Conservation (phyloP, 1,140 invertebrate species). For the Sitophilus oryzae region DNA sequence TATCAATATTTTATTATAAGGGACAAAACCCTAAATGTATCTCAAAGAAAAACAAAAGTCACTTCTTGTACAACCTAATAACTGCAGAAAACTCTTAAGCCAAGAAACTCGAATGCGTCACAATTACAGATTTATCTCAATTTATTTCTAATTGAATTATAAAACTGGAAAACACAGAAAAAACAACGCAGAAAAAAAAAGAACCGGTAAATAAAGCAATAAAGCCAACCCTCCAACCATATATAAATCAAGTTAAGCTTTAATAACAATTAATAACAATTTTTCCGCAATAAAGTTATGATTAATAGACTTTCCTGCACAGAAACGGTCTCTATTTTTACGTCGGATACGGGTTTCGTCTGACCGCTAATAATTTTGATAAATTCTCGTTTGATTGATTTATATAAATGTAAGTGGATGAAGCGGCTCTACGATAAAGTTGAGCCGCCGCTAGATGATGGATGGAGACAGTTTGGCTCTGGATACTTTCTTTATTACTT, state of each 20-base stretch:
- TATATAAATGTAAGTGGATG: slow-evolving; percentile 31
- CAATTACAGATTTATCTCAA: too few species aligned
- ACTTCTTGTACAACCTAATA: too few species aligned
- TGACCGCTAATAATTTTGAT: slow-evolving; percentile 28
- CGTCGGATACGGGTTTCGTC: background rate
- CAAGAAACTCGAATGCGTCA: too few species aligned
- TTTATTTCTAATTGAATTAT: too few species aligned
- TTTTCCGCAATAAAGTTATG: slow-evolving; percentile 5
- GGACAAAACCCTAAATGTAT: too few species aligned
- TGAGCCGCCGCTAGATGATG: slow-evolving; percentile 23
- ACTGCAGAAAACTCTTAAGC: too few species aligned
- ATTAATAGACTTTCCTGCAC: slow-evolving; percentile 7
- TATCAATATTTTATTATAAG: too few species aligned
- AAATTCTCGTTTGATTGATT: slow-evolving; percentile 30
- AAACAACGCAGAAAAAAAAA: background rate
- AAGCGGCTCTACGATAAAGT: slow-evolving; percentile 16
- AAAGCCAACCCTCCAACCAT: background rate
- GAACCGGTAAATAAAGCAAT: background rate
- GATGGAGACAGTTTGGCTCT: slow-evolving; percentile 23
- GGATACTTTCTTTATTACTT: slow-evolving; percentile 20
- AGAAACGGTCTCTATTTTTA: slow-evolving; percentile 10
- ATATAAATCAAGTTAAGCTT: background rate
- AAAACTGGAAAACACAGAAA: too few species aligned
- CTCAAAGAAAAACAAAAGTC: too few species aligned
- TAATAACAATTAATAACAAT: slow-evolving; percentile 18